Base-by-base conservation (phyloP, 2,888 invertebrate genomes). In the Mamestra brassicae region DNA sequence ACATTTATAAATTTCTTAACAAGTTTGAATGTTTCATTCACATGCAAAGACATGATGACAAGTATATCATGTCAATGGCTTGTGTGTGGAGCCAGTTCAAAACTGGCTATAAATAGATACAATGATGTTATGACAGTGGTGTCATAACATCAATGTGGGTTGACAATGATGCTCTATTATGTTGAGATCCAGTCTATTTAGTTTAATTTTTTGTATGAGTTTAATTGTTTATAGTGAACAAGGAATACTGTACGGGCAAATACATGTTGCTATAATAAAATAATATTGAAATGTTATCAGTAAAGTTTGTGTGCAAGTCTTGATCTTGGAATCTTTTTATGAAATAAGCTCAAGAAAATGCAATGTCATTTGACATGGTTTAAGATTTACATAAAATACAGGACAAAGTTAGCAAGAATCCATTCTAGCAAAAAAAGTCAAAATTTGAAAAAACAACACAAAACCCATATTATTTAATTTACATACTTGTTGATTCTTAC, bases 91-190 rank as follows among this genome's bases (percentile, higher is more conserved):
- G 13, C 5, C 34, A 60, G 17, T 60, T 58, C n/a, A 61, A 34
- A 34, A 17, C 42, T 67, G 42, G 42, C 17, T 13, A 42, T 67
- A 13, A 34, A 58, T 60, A 60, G 8, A 38, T 67, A 66, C 57
- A 50, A 50, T 50, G 36, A 36, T 65, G 11, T 17, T 17, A 52
- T n/a, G 52, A 47, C 26, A 26, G 26, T 26, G 26, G 26, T 65
- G 38, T n/a, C 17, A 2, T 36, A 13, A 8, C 8, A 7, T n/a
- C n/a, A 8, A 26, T 26, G 26, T 26, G 0, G 26, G 26, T 13
- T 52, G n/a, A 65, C 65, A 65, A 52, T 52, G 13, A 36, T n/a
- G 3, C n/a, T 26, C 26, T 17, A 36, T 7, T 50, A 50, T 50
- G 36, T 50, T n/a, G 17, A 52, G 36, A n/a, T 50, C 50, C 10